Conservation (phyloP, 2,797 vertebrate genomes). For the Chelonia mydas region DNA sequence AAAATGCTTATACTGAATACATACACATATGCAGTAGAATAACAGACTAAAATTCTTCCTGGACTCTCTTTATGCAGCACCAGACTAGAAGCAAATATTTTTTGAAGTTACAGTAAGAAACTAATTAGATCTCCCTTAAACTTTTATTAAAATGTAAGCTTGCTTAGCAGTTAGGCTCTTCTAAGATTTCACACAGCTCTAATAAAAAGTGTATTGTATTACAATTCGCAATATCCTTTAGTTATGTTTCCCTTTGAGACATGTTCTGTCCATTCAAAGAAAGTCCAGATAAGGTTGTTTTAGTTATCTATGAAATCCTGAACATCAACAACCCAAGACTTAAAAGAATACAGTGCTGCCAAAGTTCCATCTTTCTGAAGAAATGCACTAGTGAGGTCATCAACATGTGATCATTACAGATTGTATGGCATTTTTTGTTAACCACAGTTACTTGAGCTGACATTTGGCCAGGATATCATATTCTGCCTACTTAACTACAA, state of each 20-base stretch:
- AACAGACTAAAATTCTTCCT: conserved; percentile 54
- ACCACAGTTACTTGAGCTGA: not conserved
- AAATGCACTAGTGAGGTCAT: not conserved
- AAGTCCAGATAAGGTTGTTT: not conserved
- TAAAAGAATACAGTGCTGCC: not conserved
- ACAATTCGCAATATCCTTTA: not conserved
- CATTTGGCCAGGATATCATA: not conserved
- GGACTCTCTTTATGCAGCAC: conserved; percentile 22
- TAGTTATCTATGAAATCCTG: not conserved
- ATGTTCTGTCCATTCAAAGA: not conserved
- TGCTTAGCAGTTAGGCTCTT: not conserved
- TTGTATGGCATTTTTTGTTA: not conserved
- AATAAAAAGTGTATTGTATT: not conserved
- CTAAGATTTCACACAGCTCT: not conserved
- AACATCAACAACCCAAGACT: not conserved
- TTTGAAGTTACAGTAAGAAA: conserved; percentile 12
- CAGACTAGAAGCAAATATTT: not conserved
- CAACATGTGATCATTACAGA: not conserved
- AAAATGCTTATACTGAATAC: conserved; percentile 27
- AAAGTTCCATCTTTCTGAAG: not conserved
- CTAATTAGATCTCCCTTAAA: not conserved
- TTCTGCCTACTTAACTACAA: not conserved
- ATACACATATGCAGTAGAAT: conserved; percentile 58
- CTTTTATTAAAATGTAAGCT: conserved; percentile 7
- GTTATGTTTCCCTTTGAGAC: not conserved